Percentiles rank a stretch among this genome's conserved stretches.
phyloP scores from a whole-genome alignment of 2,888 invertebrate genomes.

The Diadromus collaris region DNA sequence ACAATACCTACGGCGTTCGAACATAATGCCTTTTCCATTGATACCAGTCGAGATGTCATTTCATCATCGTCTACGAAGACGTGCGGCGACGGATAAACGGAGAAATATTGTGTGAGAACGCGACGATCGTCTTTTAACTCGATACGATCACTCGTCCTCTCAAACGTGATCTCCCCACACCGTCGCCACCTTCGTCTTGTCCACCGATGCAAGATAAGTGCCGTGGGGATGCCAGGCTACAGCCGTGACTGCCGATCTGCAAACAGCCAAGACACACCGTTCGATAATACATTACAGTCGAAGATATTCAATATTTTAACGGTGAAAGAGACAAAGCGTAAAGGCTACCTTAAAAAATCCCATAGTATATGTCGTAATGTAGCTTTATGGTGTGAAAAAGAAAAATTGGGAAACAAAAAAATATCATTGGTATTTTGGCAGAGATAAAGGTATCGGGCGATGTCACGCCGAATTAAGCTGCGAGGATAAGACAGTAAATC shows the following conservation, averaged over 20 bases:
- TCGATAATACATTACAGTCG: slow-evolving; percentile 10
- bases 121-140: slow-evolving; percentile 59
- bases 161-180: slow-evolving; percentile 88
- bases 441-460: too few relatives aligned
- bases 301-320: background rate
- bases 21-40: slow-evolving; percentile 5
- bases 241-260: slow-evolving; percentile 91
- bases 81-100: slow-evolving; percentile 18
- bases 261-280: slow-evolving; percentile 38
- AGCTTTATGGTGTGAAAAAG: too few relatives aligned
- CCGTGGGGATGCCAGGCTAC: slow-evolving; percentile 95
- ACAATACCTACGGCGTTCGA: slow-evolving; percentile 19
- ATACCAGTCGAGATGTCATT: slow-evolving; percentile 1
- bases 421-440: too few relatives aligned
- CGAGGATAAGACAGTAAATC: too few relatives aligned
- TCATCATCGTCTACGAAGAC: slow-evolving; percentile 6
- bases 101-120: slow-evolving; percentile 54
- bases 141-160: slow-evolving; percentile 71
- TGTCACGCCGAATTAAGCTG: too few relatives aligned
- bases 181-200: slow-evolving; percentile 90
- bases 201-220: slow-evolving; percentile 90
- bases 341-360: too few relatives aligned
- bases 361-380: too few relatives aligned
- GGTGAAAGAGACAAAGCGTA: too few relatives aligned
- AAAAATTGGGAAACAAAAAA: too few relatives aligned